phyloP scores from a whole-genome alignment of 2,797 vertebrate genomes.

The Discoglossus pictus region DNA sequence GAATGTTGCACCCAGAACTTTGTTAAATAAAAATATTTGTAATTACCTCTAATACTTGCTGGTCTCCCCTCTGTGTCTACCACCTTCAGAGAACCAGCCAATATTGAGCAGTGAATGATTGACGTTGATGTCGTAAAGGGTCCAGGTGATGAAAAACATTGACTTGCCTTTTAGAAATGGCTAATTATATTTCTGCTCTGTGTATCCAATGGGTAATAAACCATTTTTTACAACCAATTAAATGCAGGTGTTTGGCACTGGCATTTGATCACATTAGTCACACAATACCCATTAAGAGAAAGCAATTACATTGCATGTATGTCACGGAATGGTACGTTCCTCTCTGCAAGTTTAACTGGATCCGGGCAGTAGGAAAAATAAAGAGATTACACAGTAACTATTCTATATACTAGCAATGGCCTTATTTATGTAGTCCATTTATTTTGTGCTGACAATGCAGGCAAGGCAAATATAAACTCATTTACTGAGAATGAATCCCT shows the following conservation, averaged over 20 bases:
- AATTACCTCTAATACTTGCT: neutral
- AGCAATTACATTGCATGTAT: constrained; percentile 50
- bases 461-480: constrained; percentile 46
- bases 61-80: neutral
- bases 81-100: constrained; percentile 16
- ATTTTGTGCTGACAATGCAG: constrained; percentile 49
- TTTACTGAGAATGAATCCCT: constrained; percentile 45
- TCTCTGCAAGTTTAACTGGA: constrained; percentile 46
- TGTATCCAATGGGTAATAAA: constrained; percentile 54
- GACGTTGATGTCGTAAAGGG: constrained; percentile 49
- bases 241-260: constrained; percentile 54
- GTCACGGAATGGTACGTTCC: constrained; percentile 48
- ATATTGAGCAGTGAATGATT: constrained; percentile 42
- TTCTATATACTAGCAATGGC: constrained; percentile 37
- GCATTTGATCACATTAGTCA: constrained; percentile 53
- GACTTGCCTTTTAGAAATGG: constrained; percentile 52
- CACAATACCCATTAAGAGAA: constrained; percentile 54
- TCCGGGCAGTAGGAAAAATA: constrained; percentile 26
- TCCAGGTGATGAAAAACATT: constrained; percentile 54
- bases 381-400: constrained; percentile 49
- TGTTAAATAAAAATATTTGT: too few species aligned
- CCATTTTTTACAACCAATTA: constrained; percentile 54
- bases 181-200: constrained; percentile 53
- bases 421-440: constrained; percentile 53
- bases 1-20: too few species aligned